phyloP scores from a whole-genome alignment of 2,888 invertebrate genomes.

The Eucera pruinosa region DNA sequence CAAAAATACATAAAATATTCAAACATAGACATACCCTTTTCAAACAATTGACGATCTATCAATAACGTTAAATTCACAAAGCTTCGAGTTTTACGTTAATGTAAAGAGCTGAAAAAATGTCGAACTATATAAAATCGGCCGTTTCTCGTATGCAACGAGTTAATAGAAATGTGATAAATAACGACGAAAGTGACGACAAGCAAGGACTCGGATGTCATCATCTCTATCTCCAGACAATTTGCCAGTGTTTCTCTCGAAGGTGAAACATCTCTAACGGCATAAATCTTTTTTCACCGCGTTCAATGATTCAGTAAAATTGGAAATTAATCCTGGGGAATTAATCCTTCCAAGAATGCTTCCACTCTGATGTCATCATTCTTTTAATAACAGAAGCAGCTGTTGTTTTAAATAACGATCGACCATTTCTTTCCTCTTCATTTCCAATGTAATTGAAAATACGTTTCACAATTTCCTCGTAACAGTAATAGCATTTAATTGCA shows the following conservation, averaged over 20 bases:
- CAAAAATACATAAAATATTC: too few species aligned
- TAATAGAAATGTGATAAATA: not conserved
- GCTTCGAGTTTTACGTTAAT: too few species aligned
- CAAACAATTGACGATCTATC: too few species aligned
- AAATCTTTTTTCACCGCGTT: not conserved
- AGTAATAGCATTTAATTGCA: too few species aligned
- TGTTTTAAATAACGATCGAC: not conserved
- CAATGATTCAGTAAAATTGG: constrained; percentile 2
- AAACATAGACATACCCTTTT: too few species aligned
- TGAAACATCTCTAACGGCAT: constrained; percentile 2
- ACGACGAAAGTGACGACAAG: not conserved
- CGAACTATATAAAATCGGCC: too few species aligned
- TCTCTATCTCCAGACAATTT: constrained; percentile 11
- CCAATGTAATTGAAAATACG: too few species aligned
- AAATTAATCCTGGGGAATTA: not conserved
- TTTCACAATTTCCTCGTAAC: too few species aligned
- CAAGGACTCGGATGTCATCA: not conserved
- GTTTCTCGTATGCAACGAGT: not conserved
- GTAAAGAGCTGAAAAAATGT: too few species aligned
- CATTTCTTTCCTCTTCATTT: not conserved
- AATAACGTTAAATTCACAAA: too few species aligned
- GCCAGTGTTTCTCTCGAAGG: constrained; percentile 6
- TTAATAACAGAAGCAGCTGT: not conserved
- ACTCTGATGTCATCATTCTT: not conserved
- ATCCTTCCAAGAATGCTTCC: not conserved